A percentile compares a stretch with the other conserved stretches of the same genome.
Conservation (phyloP, 2,797 vertebrate genomes). For the Delichon dasypus region DNA sequence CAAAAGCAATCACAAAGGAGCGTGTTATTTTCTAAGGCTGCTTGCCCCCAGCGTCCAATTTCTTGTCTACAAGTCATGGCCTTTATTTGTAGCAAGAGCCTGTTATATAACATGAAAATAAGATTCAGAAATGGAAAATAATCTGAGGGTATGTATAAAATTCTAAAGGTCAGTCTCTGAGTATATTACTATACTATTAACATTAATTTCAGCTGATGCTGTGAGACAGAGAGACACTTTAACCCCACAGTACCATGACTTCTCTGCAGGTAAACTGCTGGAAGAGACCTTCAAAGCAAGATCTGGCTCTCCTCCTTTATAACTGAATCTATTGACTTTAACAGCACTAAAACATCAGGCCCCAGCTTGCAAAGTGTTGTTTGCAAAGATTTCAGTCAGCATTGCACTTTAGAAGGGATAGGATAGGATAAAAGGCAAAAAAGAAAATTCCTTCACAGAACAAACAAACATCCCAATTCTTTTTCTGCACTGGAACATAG, state of each 20-base stretch:
- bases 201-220: neutral
- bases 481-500: constrained; percentile 40
- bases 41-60: neutral
- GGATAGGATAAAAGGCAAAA: neutral
- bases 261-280: neutral
- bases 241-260: neutral
- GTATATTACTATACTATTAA: neutral
- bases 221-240: neutral
- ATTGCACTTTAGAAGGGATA: neutral
- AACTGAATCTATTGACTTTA: neutral
- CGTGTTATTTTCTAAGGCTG: neutral
- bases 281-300: neutral
- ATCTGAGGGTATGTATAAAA: neutral
- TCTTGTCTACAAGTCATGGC: neutral
- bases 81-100: neutral
- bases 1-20: neutral
- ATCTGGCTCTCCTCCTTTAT: neutral
- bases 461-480: constrained; percentile 48
- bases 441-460: constrained; percentile 7
- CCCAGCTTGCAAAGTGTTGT: neutral
- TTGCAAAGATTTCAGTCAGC: neutral
- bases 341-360: neutral
- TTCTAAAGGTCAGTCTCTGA: neutral
- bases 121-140: neutral
- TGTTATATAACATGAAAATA: neutral